Evolutionary conservation across 2,888 invertebrate species (phyloP), one percentile per base, ranked within the genome.

Genomic region (Leptinotarsa rubiginosa): DNA sequence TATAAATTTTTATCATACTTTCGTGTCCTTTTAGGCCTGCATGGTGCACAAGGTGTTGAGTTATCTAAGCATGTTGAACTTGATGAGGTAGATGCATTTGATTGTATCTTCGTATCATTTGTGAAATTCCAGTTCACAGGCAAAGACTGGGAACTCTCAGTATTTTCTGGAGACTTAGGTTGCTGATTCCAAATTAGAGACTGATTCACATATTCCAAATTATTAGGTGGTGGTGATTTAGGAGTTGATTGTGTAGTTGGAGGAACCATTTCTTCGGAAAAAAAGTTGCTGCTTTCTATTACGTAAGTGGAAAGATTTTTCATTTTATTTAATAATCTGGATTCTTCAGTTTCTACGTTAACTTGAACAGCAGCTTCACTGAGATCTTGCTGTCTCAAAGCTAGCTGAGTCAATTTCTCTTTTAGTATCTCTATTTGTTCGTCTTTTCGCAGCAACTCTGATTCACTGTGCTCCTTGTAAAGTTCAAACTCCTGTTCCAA

Each of bases 401-500:
- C 81, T 31, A 89, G 79, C 78, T 89, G 87, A 72, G 87, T 88
- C 3, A 91, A 84, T 85, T 89, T 88, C 18, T 88, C 87, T 76
- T 89, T 90, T 18, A 92, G 85, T 49, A 88, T 83, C 22, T 86
- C 85, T 41, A 93, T 91, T 86, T 92, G 91, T 76, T 89, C 87
- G 3, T 90, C 89, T 82, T 90, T 91, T 69, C 89, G 88, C n/a
- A 88, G 88, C 0, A 92, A 85, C 75, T 91, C 89, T 68, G 87
- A 87, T 79, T 90, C 89, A 10, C 89, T 88, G 73, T 90, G 88
- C 25, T 85, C 84, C 76, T 90, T 90, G 81, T 91, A 90, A 52
- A 90, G 89, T 64, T 92, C 91, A 79, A 91, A 92, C 86, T 95
- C 94, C 18, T 92, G 91, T 85, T 94, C 94, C 16, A 94, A 87